These are phyloP conservation scores for Muscicapa comitata DNA, from an alignment of 2,797 vertebrate species.

Conservation along the genomic window DNA sequence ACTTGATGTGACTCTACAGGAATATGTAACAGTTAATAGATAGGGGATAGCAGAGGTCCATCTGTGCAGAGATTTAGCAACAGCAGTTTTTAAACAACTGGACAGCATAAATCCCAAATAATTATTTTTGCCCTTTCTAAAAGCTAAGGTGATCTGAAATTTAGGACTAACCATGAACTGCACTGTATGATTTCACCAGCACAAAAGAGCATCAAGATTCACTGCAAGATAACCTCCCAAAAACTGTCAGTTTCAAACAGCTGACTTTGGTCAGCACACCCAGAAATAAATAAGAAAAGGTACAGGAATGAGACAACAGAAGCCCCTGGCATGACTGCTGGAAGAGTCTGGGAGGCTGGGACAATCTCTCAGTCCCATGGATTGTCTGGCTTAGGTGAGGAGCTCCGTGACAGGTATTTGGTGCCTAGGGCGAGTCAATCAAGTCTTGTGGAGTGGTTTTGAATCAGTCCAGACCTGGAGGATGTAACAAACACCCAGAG, in stretches of 20 bases:
- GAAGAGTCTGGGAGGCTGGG: not conserved
- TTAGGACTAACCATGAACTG: not conserved
- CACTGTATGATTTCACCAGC: not conserved
- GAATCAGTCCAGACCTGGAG: not conserved
- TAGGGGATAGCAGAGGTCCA: not conserved
- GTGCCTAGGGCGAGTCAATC: not conserved
- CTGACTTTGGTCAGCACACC: not conserved
- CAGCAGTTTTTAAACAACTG: not conserved
- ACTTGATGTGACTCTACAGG: not conserved
- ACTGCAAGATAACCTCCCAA: not conserved
- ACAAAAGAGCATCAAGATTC: not conserved
- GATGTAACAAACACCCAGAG: not conserved
- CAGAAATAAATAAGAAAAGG: slow-evolving; percentile 44
- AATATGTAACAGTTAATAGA: not conserved
- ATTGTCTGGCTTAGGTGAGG: not conserved
- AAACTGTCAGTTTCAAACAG: not conserved
- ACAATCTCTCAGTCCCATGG: not conserved
- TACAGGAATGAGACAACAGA: not conserved
- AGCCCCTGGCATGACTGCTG: not conserved
- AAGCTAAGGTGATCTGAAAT: not conserved
- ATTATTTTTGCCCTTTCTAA: not conserved
- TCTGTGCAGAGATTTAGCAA: not conserved
- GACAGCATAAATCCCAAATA: not conserved
- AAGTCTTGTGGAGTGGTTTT: not conserved
- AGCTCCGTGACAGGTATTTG: not conserved